Percentiles rank a stretch among this genome's conserved stretches.
phyloP scores from a whole-genome alignment of 2,888 invertebrate species.

The Xanthorhoe designata region DNA sequence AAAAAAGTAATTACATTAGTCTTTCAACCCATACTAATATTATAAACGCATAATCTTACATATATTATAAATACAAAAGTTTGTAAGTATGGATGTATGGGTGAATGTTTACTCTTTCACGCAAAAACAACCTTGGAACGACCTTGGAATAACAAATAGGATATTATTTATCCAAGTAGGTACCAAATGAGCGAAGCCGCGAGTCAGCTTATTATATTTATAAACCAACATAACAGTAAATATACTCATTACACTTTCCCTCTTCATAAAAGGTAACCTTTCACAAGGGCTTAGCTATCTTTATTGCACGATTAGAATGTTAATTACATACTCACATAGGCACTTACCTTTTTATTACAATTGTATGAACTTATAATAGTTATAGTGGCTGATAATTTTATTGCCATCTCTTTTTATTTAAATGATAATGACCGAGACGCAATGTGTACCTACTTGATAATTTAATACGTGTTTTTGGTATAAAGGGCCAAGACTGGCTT shows the following conservation, averaged over 20 bases:
- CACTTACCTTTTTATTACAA: neutral
- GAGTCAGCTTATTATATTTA: too few species aligned
- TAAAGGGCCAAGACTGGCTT: neutral
- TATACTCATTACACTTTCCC: constrained; percentile 35
- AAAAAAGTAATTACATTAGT: neutral
- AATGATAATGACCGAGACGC: neutral
- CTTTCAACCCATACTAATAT: too few species aligned
- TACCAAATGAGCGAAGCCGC: too few species aligned
- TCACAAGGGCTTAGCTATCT: constrained; percentile 32
- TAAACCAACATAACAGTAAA: neutral
- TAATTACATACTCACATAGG: constrained; percentile 24
- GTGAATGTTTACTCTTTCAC: too few species aligned
- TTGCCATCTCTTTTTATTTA: neutral
- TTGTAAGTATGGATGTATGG: too few species aligned
- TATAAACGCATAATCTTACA: too few species aligned
- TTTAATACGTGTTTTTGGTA: too few species aligned
- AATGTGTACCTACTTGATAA: too few species aligned
- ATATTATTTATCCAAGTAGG: too few species aligned
- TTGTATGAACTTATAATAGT: neutral
- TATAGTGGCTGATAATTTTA: neutral
- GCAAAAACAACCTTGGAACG: too few species aligned
- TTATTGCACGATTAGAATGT: constrained; percentile 32
- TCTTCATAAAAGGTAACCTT: constrained; percentile 40
- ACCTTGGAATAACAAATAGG: too few species aligned
- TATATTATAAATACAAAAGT: too few species aligned